These are phyloP conservation scores for Lasioglossum oenotherae DNA, from an alignment of 2,888 invertebrate genomes.

Conservation along the genomic window DNA sequence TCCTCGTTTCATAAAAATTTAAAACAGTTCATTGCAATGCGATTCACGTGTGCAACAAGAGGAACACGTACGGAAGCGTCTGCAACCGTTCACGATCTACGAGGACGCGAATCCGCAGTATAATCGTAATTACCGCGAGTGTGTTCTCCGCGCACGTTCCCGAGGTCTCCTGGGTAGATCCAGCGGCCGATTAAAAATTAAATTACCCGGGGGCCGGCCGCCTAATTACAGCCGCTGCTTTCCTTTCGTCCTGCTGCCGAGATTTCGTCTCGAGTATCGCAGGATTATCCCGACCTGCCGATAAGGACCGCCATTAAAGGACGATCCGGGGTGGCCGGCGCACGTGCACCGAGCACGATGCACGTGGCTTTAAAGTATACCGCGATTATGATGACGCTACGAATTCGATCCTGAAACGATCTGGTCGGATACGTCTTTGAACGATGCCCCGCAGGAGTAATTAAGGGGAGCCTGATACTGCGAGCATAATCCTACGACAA, in stretches of 20 bases:
- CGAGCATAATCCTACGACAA: background rate
- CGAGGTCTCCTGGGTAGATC: constrained; percentile 1
- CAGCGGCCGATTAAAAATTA: constrained; percentile 25
- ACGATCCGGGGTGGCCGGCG: constrained; percentile 37
- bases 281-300: constrained; percentile 48
- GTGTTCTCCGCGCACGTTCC: background rate
- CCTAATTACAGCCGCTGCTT: constrained; percentile 26
- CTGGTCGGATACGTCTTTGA: constrained; percentile 9
- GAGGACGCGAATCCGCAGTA: background rate
- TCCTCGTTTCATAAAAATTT: background rate
- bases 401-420: constrained; percentile 34
- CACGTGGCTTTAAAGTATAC: constrained; percentile 57
- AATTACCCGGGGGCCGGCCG: constrained; percentile 14
- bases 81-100: background rate
- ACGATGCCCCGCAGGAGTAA: constrained; percentile 73
- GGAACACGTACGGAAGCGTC: background rate
- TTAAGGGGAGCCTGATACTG: background rate
- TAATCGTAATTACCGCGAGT: constrained; percentile 40
- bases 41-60: background rate
- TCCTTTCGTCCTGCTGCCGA: constrained; percentile 3
- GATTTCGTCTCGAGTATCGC: constrained; percentile 16
- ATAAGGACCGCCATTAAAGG: constrained; percentile 60
- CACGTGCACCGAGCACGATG: constrained; percentile 44
- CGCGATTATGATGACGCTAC: background rate
- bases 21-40: background rate